These are phyloP conservation scores for Tenthredo notha DNA, from an alignment of 2,888 invertebrate species.

Conservation along the genomic window DNA sequence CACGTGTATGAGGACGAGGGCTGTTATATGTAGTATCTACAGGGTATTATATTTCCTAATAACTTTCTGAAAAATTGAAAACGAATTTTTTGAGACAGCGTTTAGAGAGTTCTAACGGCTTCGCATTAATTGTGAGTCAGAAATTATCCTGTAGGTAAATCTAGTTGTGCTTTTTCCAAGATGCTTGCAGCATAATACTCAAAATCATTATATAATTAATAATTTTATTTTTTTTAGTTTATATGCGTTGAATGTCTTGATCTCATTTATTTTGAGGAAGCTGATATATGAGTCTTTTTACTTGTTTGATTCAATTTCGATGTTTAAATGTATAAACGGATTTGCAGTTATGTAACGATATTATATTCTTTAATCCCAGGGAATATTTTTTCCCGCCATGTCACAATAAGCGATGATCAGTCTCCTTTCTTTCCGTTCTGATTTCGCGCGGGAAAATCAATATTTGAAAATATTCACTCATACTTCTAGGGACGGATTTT, in stretches of 20 bases:
- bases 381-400: neutral
- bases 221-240: neutral
- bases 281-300: neutral
- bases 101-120: neutral
- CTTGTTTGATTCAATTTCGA: neutral
- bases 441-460: neutral
- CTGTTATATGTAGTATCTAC: neutral
- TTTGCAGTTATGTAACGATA: neutral
- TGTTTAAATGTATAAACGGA: neutral
- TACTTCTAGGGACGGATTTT: neutral
- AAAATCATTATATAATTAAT: neutral
- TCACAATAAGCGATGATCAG: neutral
- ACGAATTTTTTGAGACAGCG: neutral
- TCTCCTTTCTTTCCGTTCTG: neutral
- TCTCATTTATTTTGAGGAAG: constrained; percentile 13
- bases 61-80: neutral
- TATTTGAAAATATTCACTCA: neutral
- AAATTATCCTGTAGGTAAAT: neutral
- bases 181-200: neutral
- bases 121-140: neutral
- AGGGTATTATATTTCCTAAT: neutral
- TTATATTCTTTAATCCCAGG: neutral
- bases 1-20: neutral
- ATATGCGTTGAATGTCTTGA: neutral
- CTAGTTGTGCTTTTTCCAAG: neutral